phyloP scores from a whole-genome alignment of 2,797 vertebrate species.

The Coranthus polyacanthus region DNA sequence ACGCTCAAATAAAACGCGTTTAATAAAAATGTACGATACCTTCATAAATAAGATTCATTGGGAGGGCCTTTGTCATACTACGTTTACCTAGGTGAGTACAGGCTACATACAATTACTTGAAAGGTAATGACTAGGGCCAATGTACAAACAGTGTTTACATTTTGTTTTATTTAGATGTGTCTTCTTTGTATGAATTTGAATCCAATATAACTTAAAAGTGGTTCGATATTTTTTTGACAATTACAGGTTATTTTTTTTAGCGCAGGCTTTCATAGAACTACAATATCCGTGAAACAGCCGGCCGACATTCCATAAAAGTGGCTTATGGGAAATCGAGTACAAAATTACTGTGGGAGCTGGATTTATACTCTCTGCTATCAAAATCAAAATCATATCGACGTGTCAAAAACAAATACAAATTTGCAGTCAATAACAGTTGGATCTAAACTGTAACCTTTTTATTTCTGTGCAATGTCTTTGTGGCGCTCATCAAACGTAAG shows the following conservation, averaged over 20 bases:
- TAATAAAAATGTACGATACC: too few species aligned
- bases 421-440: accelerated
- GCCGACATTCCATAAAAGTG: neutral
- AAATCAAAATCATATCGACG: neutral
- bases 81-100: too few species aligned
- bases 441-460: neutral
- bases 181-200: too few species aligned
- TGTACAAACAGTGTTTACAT: too few species aligned
- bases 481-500: neutral
- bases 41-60: too few species aligned
- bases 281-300: constrained; percentile 33
- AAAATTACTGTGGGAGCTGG: accelerated
- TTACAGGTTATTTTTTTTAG: neutral
- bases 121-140: too few species aligned
- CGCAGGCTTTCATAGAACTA: constrained; percentile 38
- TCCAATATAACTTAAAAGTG: neutral
- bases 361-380: accelerated
- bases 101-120: too few species aligned
- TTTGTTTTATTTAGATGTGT: too few species aligned
- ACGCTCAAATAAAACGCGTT: too few species aligned
- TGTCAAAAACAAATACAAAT: neutral
- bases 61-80: too few species aligned
- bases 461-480: neutral
- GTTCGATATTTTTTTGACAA: neutral
- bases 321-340: constrained; percentile 57